A percentile compares a stretch with the other conserved stretches of the same genome.
phyloP scores from a whole-genome alignment of 1,140 invertebrate genomes.

The Sinonovacula constricta region DNA sequence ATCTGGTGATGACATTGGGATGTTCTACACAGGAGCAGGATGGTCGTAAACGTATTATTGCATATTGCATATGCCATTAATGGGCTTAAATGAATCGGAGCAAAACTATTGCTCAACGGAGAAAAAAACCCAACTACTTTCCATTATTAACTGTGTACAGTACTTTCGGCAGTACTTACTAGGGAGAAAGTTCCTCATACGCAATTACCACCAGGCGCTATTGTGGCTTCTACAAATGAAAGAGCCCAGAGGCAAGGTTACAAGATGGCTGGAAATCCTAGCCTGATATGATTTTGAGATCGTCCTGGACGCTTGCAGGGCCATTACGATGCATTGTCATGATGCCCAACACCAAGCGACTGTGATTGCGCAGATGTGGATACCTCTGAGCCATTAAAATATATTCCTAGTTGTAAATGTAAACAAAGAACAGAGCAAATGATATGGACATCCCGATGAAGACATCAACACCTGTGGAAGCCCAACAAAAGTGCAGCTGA shows the following conservation, averaged over 20 bases:
- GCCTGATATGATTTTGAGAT: slow-evolving; percentile 28
- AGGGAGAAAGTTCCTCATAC: too few relatives aligned
- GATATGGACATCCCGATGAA: not conserved
- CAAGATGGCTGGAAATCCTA: slow-evolving; percentile 17
- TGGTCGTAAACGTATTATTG: slow-evolving; percentile 49
- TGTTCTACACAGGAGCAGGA: slow-evolving; percentile 62
- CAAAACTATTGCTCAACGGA: slow-evolving; percentile 39
- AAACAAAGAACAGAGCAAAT: not conserved
- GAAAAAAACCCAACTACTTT: too few relatives aligned
- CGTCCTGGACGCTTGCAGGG: slow-evolving; percentile 26
- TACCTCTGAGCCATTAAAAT: not conserved
- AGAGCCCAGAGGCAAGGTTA: slow-evolving; percentile 22
- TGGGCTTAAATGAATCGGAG: slow-evolving; percentile 40
- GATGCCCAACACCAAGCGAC: slow-evolving; percentile 16
- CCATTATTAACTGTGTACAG: too few relatives aligned
- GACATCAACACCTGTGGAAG: not conserved
- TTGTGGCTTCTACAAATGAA: too few relatives aligned
- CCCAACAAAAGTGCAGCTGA: not conserved
- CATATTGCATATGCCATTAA: slow-evolving; percentile 55
- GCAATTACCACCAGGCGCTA: too few relatives aligned
- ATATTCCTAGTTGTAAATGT: slow-evolving; percentile 1
- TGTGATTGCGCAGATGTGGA: not conserved
- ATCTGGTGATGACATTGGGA: slow-evolving; percentile 51
- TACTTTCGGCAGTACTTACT: too few relatives aligned
- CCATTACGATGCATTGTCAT: slow-evolving; percentile 40